Percentiles rank a stretch among this genome's conserved stretches.
phyloP scores from a whole-genome alignment of 2,113 vertebrate species.

The Grantiella picta region DNA sequence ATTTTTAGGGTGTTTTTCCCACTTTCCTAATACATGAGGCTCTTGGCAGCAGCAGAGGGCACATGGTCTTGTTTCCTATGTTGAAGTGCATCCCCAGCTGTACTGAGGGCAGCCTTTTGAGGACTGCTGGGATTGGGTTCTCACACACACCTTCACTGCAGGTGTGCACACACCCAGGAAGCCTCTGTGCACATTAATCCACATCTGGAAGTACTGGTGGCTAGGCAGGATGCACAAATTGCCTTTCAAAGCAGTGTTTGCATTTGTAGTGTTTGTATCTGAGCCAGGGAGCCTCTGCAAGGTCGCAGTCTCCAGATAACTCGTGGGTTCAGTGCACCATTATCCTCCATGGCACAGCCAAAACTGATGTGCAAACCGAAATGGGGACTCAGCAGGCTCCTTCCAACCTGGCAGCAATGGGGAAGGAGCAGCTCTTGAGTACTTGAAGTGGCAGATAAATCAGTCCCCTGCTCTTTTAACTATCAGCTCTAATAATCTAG shows the following conservation, averaged over 20 bases:
- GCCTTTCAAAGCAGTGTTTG: neutral
- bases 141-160: neutral
- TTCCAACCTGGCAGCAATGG: neutral
- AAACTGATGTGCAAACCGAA: neutral
- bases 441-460: neutral
- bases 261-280: accelerated
- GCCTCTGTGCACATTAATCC: neutral
- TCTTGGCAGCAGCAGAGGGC: neutral
- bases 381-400: neutral
- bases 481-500: neutral
- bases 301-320: accelerated
- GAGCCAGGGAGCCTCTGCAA: neutral
- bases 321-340: accelerated
- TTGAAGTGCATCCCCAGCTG: neutral
- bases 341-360: neutral
- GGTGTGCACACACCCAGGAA: neutral
- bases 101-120: neutral
- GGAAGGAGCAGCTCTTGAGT: neutral
- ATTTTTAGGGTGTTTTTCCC: neutral
- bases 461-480: neutral
- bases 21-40: neutral
- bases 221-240: neutral
- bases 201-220: neutral
- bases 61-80: neutral
- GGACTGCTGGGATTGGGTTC: neutral